Base-by-base conservation (phyloP, 2,113 vertebrate genomes). In the Ochotona curzoniae region DNA sequence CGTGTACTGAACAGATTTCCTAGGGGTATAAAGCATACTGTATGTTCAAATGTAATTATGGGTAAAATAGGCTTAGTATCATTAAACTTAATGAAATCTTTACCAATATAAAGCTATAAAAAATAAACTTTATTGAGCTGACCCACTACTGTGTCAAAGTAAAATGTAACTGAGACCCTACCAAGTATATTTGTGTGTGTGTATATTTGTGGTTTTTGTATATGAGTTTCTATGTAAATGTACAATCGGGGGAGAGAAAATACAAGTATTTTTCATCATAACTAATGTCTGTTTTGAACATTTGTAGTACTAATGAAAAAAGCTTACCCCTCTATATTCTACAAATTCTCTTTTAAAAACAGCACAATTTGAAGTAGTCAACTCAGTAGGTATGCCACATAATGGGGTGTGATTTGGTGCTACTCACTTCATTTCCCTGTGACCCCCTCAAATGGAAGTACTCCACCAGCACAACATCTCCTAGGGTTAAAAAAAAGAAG, bases 101-200 rank as follows among this genome's bases (percentile, higher is more conserved):
- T 89, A 49, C 2, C 20, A 78, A n/a, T 35, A 87, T 57, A 32
- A 69, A 69, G 17, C 26, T 85, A 76, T 17, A 92, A 38, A 87
- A 85, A 90, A 89, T 83, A 83, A 54, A 79, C 14, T 57, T 70
- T 57, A 86, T 89, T 92, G 78, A 88, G 85, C 18, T 80, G 61
- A 7, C n/a, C 92, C 7, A 84, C 30, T 92, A 70, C 4, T 66
- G 6, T 85, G 28, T 88, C n/a, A 93, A 26, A 17, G 35, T 66
- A 90, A 91, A 92, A 71, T 89, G 15, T 63, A 60, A 84, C 28
- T 83, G 18, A 87, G 89, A 54, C 32, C 61, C 11, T 66, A 44
- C 28, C 73, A 85, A 85, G 17, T 83, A 54, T 69, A 92, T 49
- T 5, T 81, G 32, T 75, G 54, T 91, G 10, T 92, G 13, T 66